Conservation (phyloP, 1,140 invertebrate genomes). For the Apis cerana region DNA sequence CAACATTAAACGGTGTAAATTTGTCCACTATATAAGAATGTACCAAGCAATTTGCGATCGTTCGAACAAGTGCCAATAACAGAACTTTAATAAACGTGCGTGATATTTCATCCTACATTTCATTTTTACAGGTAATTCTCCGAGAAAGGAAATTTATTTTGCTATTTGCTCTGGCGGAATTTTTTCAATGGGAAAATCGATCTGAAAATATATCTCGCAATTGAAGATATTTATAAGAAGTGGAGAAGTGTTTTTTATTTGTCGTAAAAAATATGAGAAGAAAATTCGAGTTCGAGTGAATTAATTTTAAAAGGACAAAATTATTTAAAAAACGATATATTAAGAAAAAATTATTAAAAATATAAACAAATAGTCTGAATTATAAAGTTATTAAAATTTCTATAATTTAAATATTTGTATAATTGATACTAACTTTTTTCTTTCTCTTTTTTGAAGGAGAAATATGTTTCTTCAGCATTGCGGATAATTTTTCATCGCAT, state of each 20-base stretch:
- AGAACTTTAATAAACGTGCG: background rate
- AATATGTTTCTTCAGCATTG: background rate
- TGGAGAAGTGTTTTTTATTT: background rate
- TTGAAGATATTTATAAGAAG: fast-evolving
- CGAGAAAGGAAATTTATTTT: background rate
- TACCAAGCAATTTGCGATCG: background rate
- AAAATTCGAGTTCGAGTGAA: too few species aligned
- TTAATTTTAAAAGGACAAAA: background rate
- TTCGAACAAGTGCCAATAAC: background rate
- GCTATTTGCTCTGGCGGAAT: too few species aligned
- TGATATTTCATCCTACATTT: background rate
- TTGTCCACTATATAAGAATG: slow-evolving; percentile 18
- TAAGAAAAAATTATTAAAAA: background rate
- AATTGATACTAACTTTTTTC: background rate
- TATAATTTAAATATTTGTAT: background rate
- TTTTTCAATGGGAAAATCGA: background rate
- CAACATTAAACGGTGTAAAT: slow-evolving; percentile 6
- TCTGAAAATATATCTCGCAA: background rate
- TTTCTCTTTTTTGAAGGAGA: too few species aligned
- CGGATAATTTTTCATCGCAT: background rate
- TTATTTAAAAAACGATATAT: background rate
- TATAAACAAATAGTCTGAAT: too few species aligned
- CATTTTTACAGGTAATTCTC: too few species aligned
- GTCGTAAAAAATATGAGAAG: too few species aligned
- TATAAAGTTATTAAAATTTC: background rate